Evolutionary conservation across 2,797 vertebrate species (phyloP), one percentile per base, ranked within the genome.

Genomic region (Gymnoscopelus microlampas): DNA sequence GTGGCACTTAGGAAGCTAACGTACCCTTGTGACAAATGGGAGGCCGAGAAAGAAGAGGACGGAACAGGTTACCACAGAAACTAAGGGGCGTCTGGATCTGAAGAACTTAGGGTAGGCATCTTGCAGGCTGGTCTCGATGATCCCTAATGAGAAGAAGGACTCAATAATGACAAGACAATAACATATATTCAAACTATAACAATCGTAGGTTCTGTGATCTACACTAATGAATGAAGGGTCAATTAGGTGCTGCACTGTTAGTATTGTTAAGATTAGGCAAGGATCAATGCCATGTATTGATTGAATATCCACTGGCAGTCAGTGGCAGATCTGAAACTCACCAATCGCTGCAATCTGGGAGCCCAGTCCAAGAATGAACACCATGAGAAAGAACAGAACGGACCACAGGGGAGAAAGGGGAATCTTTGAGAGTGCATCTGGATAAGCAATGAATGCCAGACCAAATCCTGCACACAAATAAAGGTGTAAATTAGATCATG

Each of bases 371-470:
- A 99, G 90, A 19, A 95, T 96, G 53, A 99, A 65, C 14, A 98
- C 93, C 97, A 99, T 44, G 39, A 44, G 39, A 44, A 44, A 44
- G 39, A 44, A 44, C 39, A 44, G 39, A 8, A 96, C 83, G 53
- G 97, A 96, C 97, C 98, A 99, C 54, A 99, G 88, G 0, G 96
- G 96, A 24, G 96, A 94, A 44, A 95, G 79, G 0, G 97, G 97
- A 32, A 99, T 90, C 81, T 95, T 92, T 3, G 96, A 92, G 47
- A 99, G 90, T 70, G 96, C 97, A 61, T 97, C 96, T 58, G 98
- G 97, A 80, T 99, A 99, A 7, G 95, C 97, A 76, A 99, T 96
- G 76, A 99, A 99, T 3, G 96, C 96, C 80, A 99, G 83, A 39
- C 95, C 95, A 79, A 99, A 99, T n/a, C 95, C 98, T 99, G 88